These are phyloP conservation scores for Tautogolabrus adspersus DNA, from an alignment of 2,113 vertebrate genomes.

Conservation along the genomic window DNA sequence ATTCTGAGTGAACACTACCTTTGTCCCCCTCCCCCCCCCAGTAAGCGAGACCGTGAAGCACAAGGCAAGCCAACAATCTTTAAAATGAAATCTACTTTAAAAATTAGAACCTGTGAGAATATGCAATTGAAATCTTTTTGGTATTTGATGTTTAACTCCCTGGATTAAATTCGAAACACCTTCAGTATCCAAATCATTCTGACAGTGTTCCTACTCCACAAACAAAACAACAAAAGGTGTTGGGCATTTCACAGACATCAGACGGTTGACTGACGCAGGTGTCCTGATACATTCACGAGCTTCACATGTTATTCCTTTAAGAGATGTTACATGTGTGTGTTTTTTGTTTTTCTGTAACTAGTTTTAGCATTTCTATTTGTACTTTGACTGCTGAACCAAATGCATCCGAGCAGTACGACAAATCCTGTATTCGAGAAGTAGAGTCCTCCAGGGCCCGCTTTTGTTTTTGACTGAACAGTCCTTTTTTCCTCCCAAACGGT, in stretches of 20 bases:
- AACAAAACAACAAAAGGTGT: conserved; percentile 9
- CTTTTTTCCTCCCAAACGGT: conserved; percentile 51
- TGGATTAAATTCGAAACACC: conserved; percentile 39
- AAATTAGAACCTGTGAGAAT: conserved; percentile 39
- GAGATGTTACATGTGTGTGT: conserved; percentile 70
- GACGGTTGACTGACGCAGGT: conserved; percentile 28
- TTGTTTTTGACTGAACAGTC: conserved; percentile 5
- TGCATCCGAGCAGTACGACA: conserved; percentile 74
- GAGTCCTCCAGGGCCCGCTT: conserved; percentile 44
- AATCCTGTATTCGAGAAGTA: conserved; percentile 54
- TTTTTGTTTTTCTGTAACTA: conserved; percentile 67
- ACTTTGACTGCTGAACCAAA: conserved; percentile 77
- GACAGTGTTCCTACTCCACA: conserved; percentile 25
- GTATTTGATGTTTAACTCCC: conserved; percentile 19
- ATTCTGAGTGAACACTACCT: conserved; percentile 77
- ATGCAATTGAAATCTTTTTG: conserved; percentile 41
- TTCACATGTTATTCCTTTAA: conserved; percentile 69
- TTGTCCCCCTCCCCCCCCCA: conserved; percentile 24
- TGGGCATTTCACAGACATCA: conserved; percentile 53
- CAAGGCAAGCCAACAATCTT: conserved; percentile 71
- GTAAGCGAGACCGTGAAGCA: conserved; percentile 73
- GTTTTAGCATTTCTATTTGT: conserved; percentile 75
- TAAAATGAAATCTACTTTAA: conserved; percentile 21
- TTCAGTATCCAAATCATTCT: conserved; percentile 18
- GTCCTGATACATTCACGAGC: conserved; percentile 64